Evolutionary conservation across 2,113 vertebrate genomes (phyloP), one percentile per base, ranked within the genome.

Genomic region (Scatophagus argus): DNA sequence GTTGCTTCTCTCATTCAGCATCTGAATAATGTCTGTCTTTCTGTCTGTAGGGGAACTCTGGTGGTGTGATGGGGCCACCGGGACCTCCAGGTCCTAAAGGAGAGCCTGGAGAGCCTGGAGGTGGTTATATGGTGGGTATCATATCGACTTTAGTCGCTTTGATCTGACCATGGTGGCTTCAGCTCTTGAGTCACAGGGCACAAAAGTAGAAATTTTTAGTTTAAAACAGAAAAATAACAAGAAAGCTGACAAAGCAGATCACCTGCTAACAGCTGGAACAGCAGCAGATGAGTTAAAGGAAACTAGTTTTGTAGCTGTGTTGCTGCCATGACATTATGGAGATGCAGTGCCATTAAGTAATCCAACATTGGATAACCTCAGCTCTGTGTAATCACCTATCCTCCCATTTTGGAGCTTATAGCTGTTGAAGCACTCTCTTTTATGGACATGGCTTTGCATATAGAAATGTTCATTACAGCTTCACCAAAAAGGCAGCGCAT

Each of bases 11-110:
- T 29, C 25, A 52, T 52, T 52, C 6, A 27, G 12, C 2, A 29
- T 52, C 23, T 87, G 27, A 68, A 73, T 43, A 17, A 23, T 63
- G 17, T 78, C 25, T 80, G 29, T 62, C 19, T 82, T 54, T 74
- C 60, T 90, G 58, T 87, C 69, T 90, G 56, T 78, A 99, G 98
- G 98, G 98, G 10, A 96, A 98, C 46, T 69, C 95, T 63, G 96
- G 95, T 68, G 96, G 95, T 31, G 88, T 93, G 81, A 86, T 86
- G 8, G 97, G 97, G 10, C 95, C 93, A 0, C 96, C 93, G 41
- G 98, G 98, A 46, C 89, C 92, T 61, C 95, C 94, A 23, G 98
- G 97, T 89, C 95, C 94, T n/a, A 99, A 98, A 94, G 98, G 98
- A 4, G 97, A 99, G 47, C 92, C 95, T 64, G 97, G 97, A 34